A percentile compares a stretch with the other conserved stretches of the same genome.
Evolutionary conservation across 2,797 vertebrate genomes (phyloP).

Genomic region (Amblyraja radiata): DNA sequence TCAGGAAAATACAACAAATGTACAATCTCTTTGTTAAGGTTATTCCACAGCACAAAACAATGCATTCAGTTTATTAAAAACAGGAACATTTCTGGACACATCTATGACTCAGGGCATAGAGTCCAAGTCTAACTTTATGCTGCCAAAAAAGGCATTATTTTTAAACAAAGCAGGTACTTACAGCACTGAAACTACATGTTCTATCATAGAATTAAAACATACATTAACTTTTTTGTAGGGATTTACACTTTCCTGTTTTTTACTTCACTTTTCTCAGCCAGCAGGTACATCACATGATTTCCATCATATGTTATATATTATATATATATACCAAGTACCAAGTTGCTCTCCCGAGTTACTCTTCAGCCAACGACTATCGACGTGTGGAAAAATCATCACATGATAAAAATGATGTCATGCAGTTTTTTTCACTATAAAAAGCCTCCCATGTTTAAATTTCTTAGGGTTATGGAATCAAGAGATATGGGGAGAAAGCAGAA

Average conservation of each 20-base stretch:
- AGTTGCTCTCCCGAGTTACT: no score
- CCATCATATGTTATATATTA: background rate
- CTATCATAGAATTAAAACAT: background rate
- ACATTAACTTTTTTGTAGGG: background rate
- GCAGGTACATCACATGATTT: no score
- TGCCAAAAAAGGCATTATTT: background rate
- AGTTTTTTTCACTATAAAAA: no score
- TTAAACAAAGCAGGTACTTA: background rate
- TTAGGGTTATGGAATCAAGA: no score
- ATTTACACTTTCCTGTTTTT: background rate
- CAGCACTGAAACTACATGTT: background rate
- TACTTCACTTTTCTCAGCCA: background rate
- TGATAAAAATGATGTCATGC: no score
- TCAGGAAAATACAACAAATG: background rate
- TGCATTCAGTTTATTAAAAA: background rate
- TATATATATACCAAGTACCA: background rate
- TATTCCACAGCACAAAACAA: background rate
- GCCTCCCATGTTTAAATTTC: no score
- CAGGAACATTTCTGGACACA: background rate
- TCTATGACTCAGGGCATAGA: background rate
- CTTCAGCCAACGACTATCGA: no score
- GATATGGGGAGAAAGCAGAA: no score
- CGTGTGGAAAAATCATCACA: no score
- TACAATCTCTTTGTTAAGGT: background rate
- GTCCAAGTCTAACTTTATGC: slow-evolving; percentile 19